Conservation (phyloP, 1,140 invertebrate species). For the Pachypsylla venusta region DNA sequence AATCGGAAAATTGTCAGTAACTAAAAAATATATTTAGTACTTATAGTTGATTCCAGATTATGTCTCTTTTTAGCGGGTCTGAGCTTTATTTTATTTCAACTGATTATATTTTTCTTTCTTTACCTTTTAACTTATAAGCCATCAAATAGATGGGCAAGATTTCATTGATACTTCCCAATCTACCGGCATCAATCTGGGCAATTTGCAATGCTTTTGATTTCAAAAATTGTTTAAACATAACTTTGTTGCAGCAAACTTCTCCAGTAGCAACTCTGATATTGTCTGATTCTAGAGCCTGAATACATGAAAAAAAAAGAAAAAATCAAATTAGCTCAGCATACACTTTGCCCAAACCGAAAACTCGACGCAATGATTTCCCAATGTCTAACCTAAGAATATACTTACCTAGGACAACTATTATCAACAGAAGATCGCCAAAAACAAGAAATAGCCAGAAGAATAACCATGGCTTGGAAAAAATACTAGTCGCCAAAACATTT, state of each 20-base stretch:
- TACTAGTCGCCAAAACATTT: too few relatives aligned
- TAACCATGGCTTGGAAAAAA: too few relatives aligned
- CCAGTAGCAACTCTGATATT: constrained; percentile 77
- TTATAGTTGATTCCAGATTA: constrained; percentile 85
- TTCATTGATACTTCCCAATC: constrained; percentile 79
- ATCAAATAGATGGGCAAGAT: constrained; percentile 75
- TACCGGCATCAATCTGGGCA: constrained; percentile 79
- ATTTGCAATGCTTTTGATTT: constrained; percentile 61
- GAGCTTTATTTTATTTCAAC: constrained; percentile 69
- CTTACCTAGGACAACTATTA: too few relatives aligned
- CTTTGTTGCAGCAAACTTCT: constrained; percentile 79
- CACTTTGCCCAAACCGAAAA: too few relatives aligned
- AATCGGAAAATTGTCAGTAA: constrained; percentile 81
- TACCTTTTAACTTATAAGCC: constrained; percentile 58
- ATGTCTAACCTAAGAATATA: too few relatives aligned
- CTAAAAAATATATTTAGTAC: constrained; percentile 60
- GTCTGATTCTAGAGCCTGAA: constrained; percentile 41
- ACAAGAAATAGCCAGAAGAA: too few relatives aligned
- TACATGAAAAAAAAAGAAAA: not conserved
- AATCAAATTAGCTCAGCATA: not conserved
- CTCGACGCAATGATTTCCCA: not conserved
- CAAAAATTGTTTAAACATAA: constrained; percentile 85
- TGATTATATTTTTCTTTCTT: constrained; percentile 36
- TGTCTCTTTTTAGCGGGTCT: constrained; percentile 80
- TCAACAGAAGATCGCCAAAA: too few relatives aligned